Base-by-base conservation (phyloP, 1,140 invertebrate genomes). In the Drosophila nigrodunni region DNA sequence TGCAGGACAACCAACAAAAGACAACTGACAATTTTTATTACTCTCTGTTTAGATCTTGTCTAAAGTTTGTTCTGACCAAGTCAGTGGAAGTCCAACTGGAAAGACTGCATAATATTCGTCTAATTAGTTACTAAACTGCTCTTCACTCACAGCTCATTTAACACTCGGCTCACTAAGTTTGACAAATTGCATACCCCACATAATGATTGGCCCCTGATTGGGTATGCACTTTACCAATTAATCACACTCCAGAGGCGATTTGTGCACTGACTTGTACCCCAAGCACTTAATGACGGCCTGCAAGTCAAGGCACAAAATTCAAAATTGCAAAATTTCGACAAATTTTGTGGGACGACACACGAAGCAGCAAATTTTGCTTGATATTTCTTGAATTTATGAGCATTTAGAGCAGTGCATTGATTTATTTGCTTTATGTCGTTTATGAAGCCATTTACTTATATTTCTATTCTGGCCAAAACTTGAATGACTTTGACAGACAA, bases 151-250 rank as follows among this genome's bases (percentile, higher is more conserved):
- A 41, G 66, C 37, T 50, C 55, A 68, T 68, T 68, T 60, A 50
- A 47, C 54, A n/a, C 44, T 50, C 13, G 55, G n/a, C 11, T 13
- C 41, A 41, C 7, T 8, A 30, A 58, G 55, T 68, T 68, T 59
- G 65, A 60, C 66, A 68, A 68, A 68, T 68, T 68, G 55, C 46
- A 30, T 43, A 55, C 10, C 46, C 25, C 3, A 41, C 55, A 68
- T 68, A 60, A 60, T 60, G 55, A 68, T 59, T 35, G 46, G 46
- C n/a, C 54, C 25, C 25, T 30, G 50, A 60, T 68, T 50, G 52
- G 44, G 21, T 44, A 68, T 41, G 37, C 66, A 68, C 41, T 43
- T 43, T n/a, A 2, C 37, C 11, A 59, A 59, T 59, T 59, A 68
- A 58, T 68, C 39, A 41, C 44, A 68, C 11, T 57, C 13, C 39